Conservation (phyloP, 2,888 invertebrate species). For the Nymphalis polychloros region DNA sequence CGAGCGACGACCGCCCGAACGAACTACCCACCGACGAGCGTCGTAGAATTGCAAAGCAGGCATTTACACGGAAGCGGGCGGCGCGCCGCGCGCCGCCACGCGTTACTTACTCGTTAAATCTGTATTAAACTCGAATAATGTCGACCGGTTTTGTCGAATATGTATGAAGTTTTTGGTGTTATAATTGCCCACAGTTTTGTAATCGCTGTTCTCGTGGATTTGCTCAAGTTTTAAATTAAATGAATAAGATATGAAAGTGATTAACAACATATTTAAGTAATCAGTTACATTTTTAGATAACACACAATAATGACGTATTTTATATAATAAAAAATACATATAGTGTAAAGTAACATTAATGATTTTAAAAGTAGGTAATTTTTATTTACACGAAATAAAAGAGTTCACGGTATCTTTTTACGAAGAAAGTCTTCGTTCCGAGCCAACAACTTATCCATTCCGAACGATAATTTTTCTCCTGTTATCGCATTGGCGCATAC, state of each 20-base stretch:
- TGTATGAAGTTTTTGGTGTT: slow-evolving; percentile 12
- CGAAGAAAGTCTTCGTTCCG: neutral
- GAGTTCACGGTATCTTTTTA: neutral
- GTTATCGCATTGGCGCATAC: slow-evolving; percentile 26
- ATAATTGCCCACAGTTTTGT: neutral
- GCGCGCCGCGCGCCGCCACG: slow-evolving; percentile 5
- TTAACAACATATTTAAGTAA: no score
- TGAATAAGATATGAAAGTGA: no score
- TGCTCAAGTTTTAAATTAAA: no score
- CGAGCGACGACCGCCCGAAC: neutral
- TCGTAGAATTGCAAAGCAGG: slow-evolving; percentile 32
- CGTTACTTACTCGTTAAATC: slow-evolving; percentile 19
- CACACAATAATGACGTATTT: no score
- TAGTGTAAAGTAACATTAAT: no score
- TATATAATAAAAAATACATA: no score
- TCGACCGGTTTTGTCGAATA: slow-evolving; percentile 10
- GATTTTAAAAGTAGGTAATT: no score
- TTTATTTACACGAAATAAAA: no score
- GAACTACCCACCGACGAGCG: neutral
- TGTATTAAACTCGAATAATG: slow-evolving; percentile 18
- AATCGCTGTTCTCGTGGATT: no score
- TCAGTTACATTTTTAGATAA: no score
- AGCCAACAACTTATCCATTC: neutral
- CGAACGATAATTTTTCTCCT: slow-evolving; percentile 25
- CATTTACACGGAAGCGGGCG: slow-evolving; percentile 19